These are phyloP conservation scores for Chrysocyon brachyurus DNA, from an alignment of 2,797 vertebrate species.

Conservation along the genomic window DNA sequence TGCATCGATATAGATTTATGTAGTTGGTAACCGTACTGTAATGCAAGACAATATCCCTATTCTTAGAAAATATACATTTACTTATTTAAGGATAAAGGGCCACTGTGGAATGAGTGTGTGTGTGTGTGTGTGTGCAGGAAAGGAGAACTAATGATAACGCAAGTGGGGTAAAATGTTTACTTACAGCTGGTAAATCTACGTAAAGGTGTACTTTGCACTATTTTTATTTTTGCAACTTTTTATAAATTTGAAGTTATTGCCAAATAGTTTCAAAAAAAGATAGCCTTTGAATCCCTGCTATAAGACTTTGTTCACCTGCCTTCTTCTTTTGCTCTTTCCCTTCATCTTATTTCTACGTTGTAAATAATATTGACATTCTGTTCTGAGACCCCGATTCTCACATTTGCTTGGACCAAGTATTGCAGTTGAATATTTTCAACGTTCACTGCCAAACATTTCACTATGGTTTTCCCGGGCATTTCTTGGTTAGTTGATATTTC, in stretches of 20 bases:
- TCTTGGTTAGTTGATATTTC: neutral
- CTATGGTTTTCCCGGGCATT: neutral
- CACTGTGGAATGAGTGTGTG: neutral
- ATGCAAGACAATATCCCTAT: neutral
- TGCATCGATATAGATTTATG: neutral
- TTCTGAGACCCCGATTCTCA: neutral
- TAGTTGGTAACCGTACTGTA: neutral
- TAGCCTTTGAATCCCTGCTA: neutral
- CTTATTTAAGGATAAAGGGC: neutral
- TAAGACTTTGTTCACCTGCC: neutral
- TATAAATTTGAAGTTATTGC: constrained; percentile 25
- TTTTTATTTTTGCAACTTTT: constrained; percentile 16
- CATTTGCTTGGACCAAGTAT: constrained; percentile 16
- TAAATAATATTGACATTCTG: neutral
- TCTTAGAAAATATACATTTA: neutral
- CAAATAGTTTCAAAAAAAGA: neutral
- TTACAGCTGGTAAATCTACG: neutral
- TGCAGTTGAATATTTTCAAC: neutral
- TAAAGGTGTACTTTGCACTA: neutral
- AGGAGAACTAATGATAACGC: neutral
- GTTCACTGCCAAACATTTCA: neutral
- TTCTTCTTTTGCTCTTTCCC: neutral
- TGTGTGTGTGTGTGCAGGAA: neutral
- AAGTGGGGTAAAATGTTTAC: neutral
- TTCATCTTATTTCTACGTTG: neutral